A percentile compares a stretch with the other conserved stretches of the same genome.
Conservation (phyloP, 2,797 vertebrate species). For the Anolis apletophallus region DNA sequence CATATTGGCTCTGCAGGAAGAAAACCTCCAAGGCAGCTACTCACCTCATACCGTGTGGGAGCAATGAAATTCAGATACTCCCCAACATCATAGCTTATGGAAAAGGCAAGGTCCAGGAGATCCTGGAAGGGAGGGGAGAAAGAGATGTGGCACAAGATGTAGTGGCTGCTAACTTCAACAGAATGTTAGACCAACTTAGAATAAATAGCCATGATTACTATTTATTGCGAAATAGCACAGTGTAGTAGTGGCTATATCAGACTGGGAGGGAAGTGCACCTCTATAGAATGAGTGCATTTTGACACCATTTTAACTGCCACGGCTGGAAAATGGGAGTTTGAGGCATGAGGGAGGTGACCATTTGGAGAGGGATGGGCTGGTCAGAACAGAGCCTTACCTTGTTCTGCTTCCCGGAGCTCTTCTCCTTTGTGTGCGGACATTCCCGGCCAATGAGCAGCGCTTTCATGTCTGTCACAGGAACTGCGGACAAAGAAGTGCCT, state of each 20-base stretch:
- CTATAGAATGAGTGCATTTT: too few relatives aligned
- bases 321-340: too few relatives aligned
- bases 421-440: conserved; percentile 94
- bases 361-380: too few relatives aligned
- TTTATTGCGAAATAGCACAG: too few relatives aligned
- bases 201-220: too few relatives aligned
- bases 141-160: accelerated
- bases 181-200: too few relatives aligned
- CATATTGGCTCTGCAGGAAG: not conserved
- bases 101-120: conserved; percentile 91
- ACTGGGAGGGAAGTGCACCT: too few relatives aligned
- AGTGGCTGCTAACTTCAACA: too few relatives aligned
- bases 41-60: conserved; percentile 91
- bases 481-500: conserved; percentile 70
- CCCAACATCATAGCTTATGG: conserved; percentile 89
- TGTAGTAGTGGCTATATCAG: too few relatives aligned
- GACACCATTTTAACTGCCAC: too few relatives aligned
- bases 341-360: too few relatives aligned
- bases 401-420: conserved; percentile 92
- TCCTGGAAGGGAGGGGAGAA: conserved; percentile 79
- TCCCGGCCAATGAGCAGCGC: conserved; percentile 91
- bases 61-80: conserved; percentile 96
- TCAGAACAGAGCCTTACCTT: conserved; percentile 80
- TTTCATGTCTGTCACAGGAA: conserved; percentile 94
- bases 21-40: conserved; percentile 54